Evolutionary conservation across 2,888 invertebrate genomes (phyloP).

Genomic region (Torymus aiolomorphi): DNA sequence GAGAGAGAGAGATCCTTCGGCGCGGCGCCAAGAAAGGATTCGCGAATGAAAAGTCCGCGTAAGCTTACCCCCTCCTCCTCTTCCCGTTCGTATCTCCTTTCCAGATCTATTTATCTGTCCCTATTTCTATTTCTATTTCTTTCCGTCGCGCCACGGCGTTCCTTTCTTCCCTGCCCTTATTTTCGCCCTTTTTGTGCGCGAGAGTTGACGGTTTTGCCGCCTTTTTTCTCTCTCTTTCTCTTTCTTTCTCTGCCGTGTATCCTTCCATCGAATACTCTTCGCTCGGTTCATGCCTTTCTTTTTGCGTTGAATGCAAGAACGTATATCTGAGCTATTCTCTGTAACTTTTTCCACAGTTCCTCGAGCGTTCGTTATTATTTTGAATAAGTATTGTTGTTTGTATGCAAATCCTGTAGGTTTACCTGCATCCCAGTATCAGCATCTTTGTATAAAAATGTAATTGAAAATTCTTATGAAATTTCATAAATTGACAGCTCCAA

Average conservation of each 20-base stretch:
- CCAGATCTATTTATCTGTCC: slow-evolving; percentile 18
- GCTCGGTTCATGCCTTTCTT: too few relatives aligned
- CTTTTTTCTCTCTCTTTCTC: not conserved
- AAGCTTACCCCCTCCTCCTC: not conserved
- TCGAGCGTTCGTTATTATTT: too few relatives aligned
- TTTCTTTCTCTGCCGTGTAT: not conserved
- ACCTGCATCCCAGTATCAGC: too few relatives aligned
- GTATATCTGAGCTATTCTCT: too few relatives aligned
- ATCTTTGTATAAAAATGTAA: too few relatives aligned
- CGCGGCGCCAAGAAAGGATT: slow-evolving; percentile 42
- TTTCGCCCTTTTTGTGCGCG: not conserved
- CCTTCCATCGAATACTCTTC: not conserved
- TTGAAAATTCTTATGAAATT: too few relatives aligned
- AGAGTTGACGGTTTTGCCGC: not conserved
- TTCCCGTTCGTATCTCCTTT: not conserved
- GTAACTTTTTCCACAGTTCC: too few relatives aligned
- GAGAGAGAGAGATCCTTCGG: slow-evolving; percentile 11
- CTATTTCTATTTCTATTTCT: slow-evolving; percentile 9
- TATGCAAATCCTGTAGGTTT: too few relatives aligned
- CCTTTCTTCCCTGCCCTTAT: not conserved
- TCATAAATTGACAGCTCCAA: too few relatives aligned
- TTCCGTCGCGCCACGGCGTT: not conserved
- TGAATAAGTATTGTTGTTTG: too few relatives aligned
- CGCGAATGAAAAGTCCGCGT: slow-evolving; percentile 41
- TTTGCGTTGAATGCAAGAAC: too few relatives aligned